Conservation (phyloP, 1,140 invertebrate species). For the Temnothorax curvispinosus region DNA sequence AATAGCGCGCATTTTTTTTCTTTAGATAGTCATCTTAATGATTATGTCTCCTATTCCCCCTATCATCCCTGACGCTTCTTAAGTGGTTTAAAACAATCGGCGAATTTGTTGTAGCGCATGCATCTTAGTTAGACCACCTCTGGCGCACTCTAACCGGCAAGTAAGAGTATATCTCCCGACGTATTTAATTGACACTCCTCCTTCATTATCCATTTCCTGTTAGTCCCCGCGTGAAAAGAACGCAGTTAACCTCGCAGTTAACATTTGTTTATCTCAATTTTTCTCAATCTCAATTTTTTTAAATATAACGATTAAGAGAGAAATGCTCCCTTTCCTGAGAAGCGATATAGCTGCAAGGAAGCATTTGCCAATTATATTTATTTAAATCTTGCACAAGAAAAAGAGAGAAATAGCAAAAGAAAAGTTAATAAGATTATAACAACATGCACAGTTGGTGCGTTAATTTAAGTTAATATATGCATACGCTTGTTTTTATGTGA, state of each 20-base stretch:
- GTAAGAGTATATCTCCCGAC: conserved; percentile 69
- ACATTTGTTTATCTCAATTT: not conserved
- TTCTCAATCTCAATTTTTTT: not conserved
- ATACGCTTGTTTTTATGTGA: not conserved
- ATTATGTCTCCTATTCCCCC: conserved; percentile 37
- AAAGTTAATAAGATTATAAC: not conserved
- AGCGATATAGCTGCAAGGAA: conserved; percentile 21
- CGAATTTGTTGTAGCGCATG: conserved; percentile 75
- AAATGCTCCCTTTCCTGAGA: not conserved
- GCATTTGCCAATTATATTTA: not conserved
- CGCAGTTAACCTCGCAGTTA: not conserved
- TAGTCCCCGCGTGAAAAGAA: not conserved
- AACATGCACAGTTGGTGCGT: too few relatives aligned
- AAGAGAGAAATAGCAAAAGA: not conserved
- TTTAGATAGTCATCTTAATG: conserved; percentile 53
- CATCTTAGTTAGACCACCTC: conserved; percentile 72
- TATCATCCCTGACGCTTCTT: conserved; percentile 64
- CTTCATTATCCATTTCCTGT: not conserved
- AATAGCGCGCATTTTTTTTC: conserved; percentile 39
- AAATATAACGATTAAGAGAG: not conserved
- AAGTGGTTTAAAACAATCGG: conserved; percentile 72
- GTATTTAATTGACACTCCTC: conserved; percentile 39
- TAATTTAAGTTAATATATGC: not conserved
- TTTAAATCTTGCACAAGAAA: not conserved
- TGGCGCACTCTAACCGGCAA: conserved; percentile 75